Conservation (phyloP, 2,888 invertebrate species). For the Heteromurus nitidus region DNA sequence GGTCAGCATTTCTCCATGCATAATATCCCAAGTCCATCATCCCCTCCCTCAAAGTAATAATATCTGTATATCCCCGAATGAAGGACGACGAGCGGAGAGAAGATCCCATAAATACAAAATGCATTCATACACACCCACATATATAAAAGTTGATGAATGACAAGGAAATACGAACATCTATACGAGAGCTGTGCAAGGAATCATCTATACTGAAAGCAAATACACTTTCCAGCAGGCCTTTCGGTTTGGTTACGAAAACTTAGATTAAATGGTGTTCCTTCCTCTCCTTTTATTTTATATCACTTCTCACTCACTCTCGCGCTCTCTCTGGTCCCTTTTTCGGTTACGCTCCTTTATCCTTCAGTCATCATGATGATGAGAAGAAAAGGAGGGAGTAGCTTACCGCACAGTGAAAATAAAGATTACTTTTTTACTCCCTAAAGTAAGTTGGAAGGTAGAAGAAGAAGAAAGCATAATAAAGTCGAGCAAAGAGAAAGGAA, state of each 20-base stretch:
- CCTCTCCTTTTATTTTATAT: constrained; percentile 14
- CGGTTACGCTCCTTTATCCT: constrained; percentile 1
- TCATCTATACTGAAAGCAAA: constrained; percentile 10
- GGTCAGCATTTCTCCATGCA: no score
- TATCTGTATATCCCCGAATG: no score
- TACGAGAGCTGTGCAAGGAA: neutral
- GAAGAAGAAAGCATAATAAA: constrained; percentile 53
- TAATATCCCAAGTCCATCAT: no score
- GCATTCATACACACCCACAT: no score
- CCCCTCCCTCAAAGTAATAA: no score
- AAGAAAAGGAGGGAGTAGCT: constrained; percentile 31
- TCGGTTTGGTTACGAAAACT: neutral
- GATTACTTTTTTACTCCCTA: constrained; percentile 46
- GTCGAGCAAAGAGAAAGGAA: constrained; percentile 36
- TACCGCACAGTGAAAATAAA: constrained; percentile 52
- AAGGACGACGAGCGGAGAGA: no score
- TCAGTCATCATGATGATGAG: constrained; percentile 32
- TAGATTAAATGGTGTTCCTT: constrained; percentile 13
- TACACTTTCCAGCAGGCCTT: constrained; percentile 20
- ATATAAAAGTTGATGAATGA: no score
- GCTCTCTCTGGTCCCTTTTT: neutral
- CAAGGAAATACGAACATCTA: neutral
- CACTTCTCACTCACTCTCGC: neutral
- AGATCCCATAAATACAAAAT: no score
- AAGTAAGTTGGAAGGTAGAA: constrained; percentile 15